Percentiles rank a stretch among this genome's conserved stretches.
These are phyloP conservation scores for Patella pellucida DNA, from an alignment of 2,888 invertebrate genomes.

Conservation along the genomic window DNA sequence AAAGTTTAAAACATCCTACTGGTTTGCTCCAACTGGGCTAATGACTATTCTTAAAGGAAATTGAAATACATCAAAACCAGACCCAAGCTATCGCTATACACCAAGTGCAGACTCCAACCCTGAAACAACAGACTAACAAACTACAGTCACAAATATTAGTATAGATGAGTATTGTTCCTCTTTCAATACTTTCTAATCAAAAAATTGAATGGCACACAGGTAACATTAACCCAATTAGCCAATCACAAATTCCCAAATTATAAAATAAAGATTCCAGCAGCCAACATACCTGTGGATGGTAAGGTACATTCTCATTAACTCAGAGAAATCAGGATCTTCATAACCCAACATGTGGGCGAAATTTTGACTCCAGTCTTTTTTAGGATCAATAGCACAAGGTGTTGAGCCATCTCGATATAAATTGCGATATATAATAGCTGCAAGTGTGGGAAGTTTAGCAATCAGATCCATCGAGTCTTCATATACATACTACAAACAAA, in stretches of 20 bases:
- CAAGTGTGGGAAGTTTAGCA: constrained; percentile 93
- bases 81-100: too few species aligned
- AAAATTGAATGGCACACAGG: too few species aligned
- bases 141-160: too few species aligned
- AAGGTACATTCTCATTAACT: constrained; percentile 92
- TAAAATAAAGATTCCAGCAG: too few species aligned
- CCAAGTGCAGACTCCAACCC: too few species aligned
- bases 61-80: too few species aligned
- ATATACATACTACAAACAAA: constrained; percentile 78
- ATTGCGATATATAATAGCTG: constrained; percentile 94
- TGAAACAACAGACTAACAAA: too few species aligned
- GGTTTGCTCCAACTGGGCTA: background rate
- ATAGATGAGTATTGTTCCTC: too few species aligned
- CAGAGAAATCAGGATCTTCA: constrained; percentile 83
- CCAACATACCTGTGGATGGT: constrained; percentile 83
- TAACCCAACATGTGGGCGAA: constrained; percentile 91
- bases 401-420: constrained; percentile 84
- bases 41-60: background rate
- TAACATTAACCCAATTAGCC: too few species aligned
- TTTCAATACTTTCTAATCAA: too few species aligned
- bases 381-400: constrained; percentile 88
- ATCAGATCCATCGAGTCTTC: constrained; percentile 96
- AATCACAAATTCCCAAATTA: too few species aligned
- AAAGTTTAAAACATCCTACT: background rate
- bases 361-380: constrained; percentile 94